phyloP scores from a whole-genome alignment of 2,113 vertebrate genomes.

The Ceuthmochares aereus region DNA sequence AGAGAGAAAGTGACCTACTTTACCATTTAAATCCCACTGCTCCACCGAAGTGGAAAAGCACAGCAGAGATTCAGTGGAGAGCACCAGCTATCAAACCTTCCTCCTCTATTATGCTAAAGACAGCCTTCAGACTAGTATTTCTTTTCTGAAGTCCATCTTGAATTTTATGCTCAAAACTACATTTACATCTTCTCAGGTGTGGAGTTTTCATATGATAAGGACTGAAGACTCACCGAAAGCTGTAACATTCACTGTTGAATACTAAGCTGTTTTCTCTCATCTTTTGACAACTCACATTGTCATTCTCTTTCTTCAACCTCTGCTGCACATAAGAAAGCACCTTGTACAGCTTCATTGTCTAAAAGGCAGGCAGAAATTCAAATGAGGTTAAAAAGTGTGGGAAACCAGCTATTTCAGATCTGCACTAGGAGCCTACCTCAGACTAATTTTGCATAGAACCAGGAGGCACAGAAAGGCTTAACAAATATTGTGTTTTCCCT shows the following conservation, averaged over 20 bases:
- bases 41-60: neutral
- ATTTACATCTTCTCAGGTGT: neutral
- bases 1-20: neutral
- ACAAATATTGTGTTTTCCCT: neutral
- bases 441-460: neutral
- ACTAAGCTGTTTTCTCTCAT: neutral
- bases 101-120: neutral
- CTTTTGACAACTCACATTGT: neutral
- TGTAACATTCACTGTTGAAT: neutral
- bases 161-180: neutral
- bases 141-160: neutral
- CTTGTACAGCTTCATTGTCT: neutral
- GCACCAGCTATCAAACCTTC: neutral
- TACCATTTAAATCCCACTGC: neutral
- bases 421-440: neutral
- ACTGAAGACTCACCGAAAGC: neutral
- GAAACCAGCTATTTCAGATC: neutral
- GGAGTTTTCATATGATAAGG: neutral
- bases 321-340: neutral
- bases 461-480: neutral
- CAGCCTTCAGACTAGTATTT: neutral
- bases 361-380: neutral
- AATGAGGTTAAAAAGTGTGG: neutral
- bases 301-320: neutral
- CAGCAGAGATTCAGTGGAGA: neutral